Evolutionary conservation across 1,140 invertebrate genomes (phyloP), one percentile per base, ranked within the genome.

Genomic region (Euwallacea similis): DNA sequence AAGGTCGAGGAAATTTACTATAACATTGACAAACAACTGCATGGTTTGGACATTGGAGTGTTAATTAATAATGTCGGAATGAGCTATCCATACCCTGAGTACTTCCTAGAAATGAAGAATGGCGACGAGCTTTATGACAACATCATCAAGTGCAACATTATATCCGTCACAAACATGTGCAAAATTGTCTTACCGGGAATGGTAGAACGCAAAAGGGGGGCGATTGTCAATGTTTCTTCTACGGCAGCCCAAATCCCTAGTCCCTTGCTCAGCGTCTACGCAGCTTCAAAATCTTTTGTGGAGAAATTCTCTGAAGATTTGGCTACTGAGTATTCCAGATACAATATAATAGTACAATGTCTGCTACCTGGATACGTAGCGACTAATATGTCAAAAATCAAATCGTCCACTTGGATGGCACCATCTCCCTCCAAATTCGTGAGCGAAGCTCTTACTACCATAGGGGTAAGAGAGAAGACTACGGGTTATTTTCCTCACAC

Each of bases 51-150:
- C 79, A 90, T 98, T 70, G 96, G 94, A 0, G 90, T 96, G 13
- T 84, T 98, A 8, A 88, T 99, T 6, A 99, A 99, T 82, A 99
- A 98, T 84, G 96, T 98, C 0, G 97, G 97, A 4, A 89, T 95
- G 71, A 94, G 93, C 63, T 98, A 98, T 81, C 84, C 89, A 0
- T 88, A 93, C 81, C 96, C 97, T 0, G 92, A 95, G 78, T 91
- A 92, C 76, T 94, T 95, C 80, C 82, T 91, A 0, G 86, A 91
- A 11, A 79, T 92, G 0, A 84, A 87, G 7, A 86, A 92, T 75
- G 85, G 84, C 75, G 84, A 87, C 0, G 81, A 83, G 58, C 75
- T 86, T 6, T 80, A 85, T 44, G 76, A 80, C n/a, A 83, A 88
- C 59, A 86, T 94, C 65, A 86, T 95, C 21, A 86, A 88, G 72